These are phyloP conservation scores for Rhabdomys dilectus DNA, from an alignment of 2,113 vertebrate species.

Conservation along the genomic window DNA sequence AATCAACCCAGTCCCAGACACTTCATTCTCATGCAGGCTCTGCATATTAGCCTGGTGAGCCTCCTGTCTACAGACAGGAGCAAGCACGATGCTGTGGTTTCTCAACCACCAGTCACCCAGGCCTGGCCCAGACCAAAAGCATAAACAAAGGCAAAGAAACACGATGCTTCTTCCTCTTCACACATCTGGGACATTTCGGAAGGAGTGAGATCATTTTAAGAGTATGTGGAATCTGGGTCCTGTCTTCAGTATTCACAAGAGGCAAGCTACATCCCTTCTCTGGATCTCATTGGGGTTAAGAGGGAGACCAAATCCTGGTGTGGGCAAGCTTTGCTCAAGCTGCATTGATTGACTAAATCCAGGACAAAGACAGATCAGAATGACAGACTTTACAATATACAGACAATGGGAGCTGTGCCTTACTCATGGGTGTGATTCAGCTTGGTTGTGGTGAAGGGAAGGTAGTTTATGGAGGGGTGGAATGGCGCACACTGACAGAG, in stretches of 20 bases:
- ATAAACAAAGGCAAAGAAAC: slow-evolving; percentile 54
- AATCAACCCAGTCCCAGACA: background rate
- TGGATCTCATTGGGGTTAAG: background rate
- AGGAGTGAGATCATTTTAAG: background rate
- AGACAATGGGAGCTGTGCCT: background rate
- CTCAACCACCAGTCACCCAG: background rate
- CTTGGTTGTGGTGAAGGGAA: background rate
- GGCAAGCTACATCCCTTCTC: background rate
- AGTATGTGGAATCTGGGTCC: background rate
- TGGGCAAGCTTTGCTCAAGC: background rate
- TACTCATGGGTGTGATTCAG: background rate
- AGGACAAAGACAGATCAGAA: background rate
- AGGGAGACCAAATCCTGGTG: background rate
- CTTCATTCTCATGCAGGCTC: background rate
- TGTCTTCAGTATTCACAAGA: background rate
- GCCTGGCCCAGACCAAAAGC: slow-evolving; percentile 41
- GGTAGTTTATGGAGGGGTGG: background rate
- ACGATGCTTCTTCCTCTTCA: background rate
- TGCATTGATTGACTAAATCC: background rate
- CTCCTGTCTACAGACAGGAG: slow-evolving; percentile 31
- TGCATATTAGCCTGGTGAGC: background rate
- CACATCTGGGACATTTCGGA: slow-evolving; percentile 32
- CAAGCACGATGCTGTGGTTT: slow-evolving; percentile 52
- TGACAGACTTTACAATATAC: background rate
- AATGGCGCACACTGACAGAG: too few species aligned